Evolutionary conservation across 2,888 invertebrate species (phyloP).

Genomic region (Oxystoma pomonae): DNA sequence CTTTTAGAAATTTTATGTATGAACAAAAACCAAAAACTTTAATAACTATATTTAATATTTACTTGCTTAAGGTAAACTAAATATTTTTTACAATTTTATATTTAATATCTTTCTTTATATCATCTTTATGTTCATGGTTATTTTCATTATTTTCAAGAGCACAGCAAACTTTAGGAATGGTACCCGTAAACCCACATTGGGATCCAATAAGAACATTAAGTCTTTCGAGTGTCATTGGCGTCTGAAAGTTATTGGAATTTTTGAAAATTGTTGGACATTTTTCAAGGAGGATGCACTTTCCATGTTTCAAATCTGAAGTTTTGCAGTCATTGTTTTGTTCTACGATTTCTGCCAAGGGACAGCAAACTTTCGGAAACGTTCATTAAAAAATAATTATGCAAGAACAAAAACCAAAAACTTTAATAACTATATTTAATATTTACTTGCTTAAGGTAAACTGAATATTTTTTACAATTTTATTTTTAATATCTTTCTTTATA

Average conservation of each 20-base stretch:
- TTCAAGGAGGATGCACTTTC: conserved; percentile 49
- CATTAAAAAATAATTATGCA: background rate
- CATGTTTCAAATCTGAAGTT: conserved; percentile 46
- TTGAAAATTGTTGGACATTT: conserved; percentile 46
- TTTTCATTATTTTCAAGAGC: conserved; percentile 24
- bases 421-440: too few species aligned
- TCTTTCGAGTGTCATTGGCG: conserved; percentile 34
- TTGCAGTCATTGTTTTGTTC: conserved; percentile 26
- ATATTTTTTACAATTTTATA: too few species aligned
- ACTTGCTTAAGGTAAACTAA: too few species aligned
- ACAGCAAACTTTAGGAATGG: conserved; percentile 53
- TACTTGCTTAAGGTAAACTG: too few species aligned
- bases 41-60: too few species aligned
- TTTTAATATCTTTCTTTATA: too few species aligned
- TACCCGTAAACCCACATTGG: conserved; percentile 52
- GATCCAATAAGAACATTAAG: conserved; percentile 49
- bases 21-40: too few species aligned
- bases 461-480: too few species aligned
- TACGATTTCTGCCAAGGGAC: background rate
- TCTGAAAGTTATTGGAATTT: conserved; percentile 35
- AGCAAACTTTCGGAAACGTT: background rate
- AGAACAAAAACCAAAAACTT: too few species aligned
- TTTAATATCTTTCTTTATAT: too few species aligned
- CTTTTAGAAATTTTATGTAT: too few species aligned
- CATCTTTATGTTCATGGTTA: too few species aligned